These are phyloP conservation scores for Bambusicola thoracicus DNA, from an alignment of 2,113 vertebrate species.

Conservation along the genomic window DNA sequence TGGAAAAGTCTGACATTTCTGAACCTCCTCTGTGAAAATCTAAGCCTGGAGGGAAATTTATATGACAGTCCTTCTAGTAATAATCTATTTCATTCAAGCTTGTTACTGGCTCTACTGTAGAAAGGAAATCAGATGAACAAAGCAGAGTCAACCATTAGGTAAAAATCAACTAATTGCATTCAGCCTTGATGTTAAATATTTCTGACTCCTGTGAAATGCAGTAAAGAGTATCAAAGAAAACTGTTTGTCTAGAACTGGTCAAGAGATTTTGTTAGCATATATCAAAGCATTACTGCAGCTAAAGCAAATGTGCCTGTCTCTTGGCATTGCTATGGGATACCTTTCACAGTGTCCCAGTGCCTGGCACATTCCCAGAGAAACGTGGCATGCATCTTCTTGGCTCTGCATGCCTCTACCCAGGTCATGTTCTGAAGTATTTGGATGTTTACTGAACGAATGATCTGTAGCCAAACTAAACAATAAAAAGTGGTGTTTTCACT, in stretches of 20 bases:
- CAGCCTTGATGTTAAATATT: neutral
- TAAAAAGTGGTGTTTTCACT: neutral
- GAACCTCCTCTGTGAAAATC: neutral
- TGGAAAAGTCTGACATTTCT: neutral
- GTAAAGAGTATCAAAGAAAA: neutral
- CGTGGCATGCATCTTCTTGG: neutral
- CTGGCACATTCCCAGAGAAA: neutral
- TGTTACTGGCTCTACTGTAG: neutral
- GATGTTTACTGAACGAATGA: neutral
- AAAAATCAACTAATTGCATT: neutral
- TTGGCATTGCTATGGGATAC: neutral
- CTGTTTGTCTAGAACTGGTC: neutral
- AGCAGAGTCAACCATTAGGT: neutral
- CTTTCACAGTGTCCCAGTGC: neutral
- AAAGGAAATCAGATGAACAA: neutral
- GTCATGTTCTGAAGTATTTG: neutral
- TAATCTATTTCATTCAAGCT: neutral
- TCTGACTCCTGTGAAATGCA: neutral
- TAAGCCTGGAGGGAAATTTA: neutral
- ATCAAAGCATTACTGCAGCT: neutral
- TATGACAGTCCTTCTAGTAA: neutral
- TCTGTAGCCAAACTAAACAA: neutral
- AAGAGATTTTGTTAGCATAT: neutral
- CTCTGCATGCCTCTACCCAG: neutral
- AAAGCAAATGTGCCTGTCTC: neutral